A percentile compares a stretch with the other conserved stretches of the same genome.
Conservation (phyloP, 2,797 vertebrate genomes). For the Galago senegalensis region DNA sequence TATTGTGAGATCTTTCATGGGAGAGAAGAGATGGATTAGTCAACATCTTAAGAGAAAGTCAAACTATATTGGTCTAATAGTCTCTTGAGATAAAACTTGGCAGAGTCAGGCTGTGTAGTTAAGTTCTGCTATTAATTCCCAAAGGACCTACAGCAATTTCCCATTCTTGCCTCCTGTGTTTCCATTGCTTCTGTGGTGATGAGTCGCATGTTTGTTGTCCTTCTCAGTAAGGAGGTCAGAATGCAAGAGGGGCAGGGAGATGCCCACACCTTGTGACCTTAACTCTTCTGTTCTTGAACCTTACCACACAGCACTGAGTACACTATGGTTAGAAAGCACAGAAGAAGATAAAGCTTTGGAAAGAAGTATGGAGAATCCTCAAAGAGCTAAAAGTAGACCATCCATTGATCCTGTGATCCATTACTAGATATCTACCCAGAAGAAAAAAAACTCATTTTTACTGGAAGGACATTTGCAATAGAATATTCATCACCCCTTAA, state of each 20-base stretch:
- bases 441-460: too few species aligned
- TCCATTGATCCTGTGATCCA: too few species aligned
- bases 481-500: too few species aligned
- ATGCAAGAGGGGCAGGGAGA: not conserved
- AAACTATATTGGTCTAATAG: not conserved
- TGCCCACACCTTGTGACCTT: not conserved
- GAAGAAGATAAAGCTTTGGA: not conserved
- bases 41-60: not conserved
- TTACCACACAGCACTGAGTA: not conserved
- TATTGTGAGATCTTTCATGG: not conserved
- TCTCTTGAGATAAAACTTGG: slow-evolving; percentile 13
- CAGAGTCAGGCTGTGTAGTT: not conserved
- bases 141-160: not conserved
- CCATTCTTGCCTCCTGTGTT: not conserved
- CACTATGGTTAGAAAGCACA: not conserved
- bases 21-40: not conserved
- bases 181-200: not conserved
- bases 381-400: too few species aligned
- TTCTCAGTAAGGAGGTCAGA: not conserved
- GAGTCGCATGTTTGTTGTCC: not conserved
- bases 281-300: not conserved
- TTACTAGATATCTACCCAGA: too few species aligned
- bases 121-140: not conserved
- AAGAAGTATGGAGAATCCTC: too few species aligned
- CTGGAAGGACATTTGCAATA: too few species aligned